Evolutionary conservation across 2,113 vertebrate species (phyloP), one percentile per base, ranked within the genome.

Genomic region (Mobula hypostoma): DNA sequence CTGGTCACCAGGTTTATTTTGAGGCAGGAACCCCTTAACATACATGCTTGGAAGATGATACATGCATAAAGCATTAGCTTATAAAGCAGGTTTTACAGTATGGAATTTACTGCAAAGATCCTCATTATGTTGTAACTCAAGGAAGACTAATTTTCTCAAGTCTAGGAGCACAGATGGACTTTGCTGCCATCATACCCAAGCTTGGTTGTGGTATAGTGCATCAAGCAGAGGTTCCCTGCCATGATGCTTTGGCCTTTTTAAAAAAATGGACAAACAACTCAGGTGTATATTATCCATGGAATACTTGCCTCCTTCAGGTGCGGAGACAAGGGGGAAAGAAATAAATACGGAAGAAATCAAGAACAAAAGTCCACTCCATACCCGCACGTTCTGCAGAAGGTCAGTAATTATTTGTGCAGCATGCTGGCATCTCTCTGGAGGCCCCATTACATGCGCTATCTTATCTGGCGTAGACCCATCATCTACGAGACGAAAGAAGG

Each of bases 381-480:
- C 98, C 94, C 98, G 95, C 94, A 99, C 97, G 95, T 98, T 98
- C 96, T 98, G 98, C 24, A 98, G 97, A 70, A 99, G 97, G 29
- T 98, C 98, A 5, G 97, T 98, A 96, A 99, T 98, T 94, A 99
- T 98, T 15, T 98, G 97, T 7, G 98, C 98, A 0, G 98, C 98
- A 0, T 99, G 98, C 95, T 98, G 97, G 94, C 98, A 98, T 94
- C 98, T 96, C 94, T 99, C 98, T 0, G 98, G 98, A 48, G 98
- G 98, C 6, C 98, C 98, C 97, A 98, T 98, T 94, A 99, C 98
- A 94, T 98, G 97, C 19, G 98, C 98, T 0, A 99, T 98, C 95
- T 98, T 99, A 74, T 99, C 98, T 8, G 98, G 98, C 80, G 97
- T 97, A 0, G 97, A 97, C 29, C 98, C 98, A 1, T 99, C 98